Conservation (phyloP, 2,888 invertebrate genomes). For the Craniophora ligustri region DNA sequence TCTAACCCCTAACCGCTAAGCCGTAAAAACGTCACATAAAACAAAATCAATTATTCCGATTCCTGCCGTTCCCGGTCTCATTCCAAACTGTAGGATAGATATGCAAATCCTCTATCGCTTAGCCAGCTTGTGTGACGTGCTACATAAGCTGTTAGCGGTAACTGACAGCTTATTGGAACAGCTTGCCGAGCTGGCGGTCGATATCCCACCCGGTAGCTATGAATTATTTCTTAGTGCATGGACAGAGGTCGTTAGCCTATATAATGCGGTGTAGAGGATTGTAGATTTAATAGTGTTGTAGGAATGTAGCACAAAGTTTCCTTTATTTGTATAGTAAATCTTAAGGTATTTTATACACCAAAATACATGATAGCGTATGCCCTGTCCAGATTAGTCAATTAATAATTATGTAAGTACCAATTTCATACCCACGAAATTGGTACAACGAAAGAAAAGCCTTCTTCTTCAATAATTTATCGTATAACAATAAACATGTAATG, state of each 20-base stretch:
- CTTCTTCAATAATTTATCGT: no score
- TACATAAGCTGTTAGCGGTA: constrained; percentile 49
- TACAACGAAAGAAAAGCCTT: no score
- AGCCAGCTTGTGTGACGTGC: constrained; percentile 40
- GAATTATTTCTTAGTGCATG: constrained; percentile 53
- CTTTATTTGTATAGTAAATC: no score
- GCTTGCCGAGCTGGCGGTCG: constrained; percentile 41
- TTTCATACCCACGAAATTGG: no score
- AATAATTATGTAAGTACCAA: no score
- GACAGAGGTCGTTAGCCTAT: constrained; percentile 13
- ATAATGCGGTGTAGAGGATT: neutral
- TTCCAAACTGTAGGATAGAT: constrained; percentile 24
- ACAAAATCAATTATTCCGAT: constrained; percentile 13
- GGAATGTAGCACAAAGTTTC: neutral
- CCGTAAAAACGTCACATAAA: neutral
- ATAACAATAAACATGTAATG: no score
- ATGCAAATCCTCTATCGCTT: constrained; percentile 45
- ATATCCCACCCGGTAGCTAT: constrained; percentile 41
- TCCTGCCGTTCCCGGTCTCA: constrained; percentile 7
- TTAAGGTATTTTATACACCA: no score
- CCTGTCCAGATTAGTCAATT: no score
- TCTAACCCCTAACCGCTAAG: no score
- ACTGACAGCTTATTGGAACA: constrained; percentile 48
- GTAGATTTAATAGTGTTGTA: neutral
- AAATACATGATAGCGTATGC: no score